Evolutionary conservation across 1,140 invertebrate species (phyloP), one percentile per base, ranked within the genome.

Genomic region (Halyomorpha halys): DNA sequence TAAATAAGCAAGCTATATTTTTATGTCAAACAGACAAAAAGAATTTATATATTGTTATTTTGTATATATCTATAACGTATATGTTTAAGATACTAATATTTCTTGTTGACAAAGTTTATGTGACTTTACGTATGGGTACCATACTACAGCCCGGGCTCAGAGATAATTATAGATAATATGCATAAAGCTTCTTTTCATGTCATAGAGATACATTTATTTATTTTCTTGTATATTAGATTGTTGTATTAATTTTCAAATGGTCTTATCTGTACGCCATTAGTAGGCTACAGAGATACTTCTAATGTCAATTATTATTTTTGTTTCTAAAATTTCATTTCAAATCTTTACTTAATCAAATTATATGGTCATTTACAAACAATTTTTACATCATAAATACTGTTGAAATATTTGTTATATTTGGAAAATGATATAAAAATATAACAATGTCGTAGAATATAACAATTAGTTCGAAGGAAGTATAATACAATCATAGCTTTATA

Each of bases 131-230:
- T 61, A 61, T 61, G 21, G 30, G 23, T 14, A 61, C 5, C 59
- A 61, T 61, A 63, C 45, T 27, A 15, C 9, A 27, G 62, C 62
- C 62, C 62, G 62, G 62, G 62, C 45, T 63, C 62, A 63, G 62
- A 63, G 62, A 63, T 53, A 63, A 63, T 19, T 63, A 56, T 19
- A 21, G 23, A 11, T 56, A 56, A 16, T 25, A 56, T 25, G 27
- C 15, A 23, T 56, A 25, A 23, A 56, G 15, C 23, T 56, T 23
- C 23, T 25, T 21, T 56, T 16, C 9, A 1, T 25, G 53, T 25
- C 27, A 23, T 11, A 16, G 2, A 23, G 18, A 19, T n/a, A 47
- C 4, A 11, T 47, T 47, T n/a, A 11, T 47, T 47, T 47, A 3
- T 25, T 15, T 56, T 16, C 27, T 19, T 18, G n/a, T 49, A 49